A percentile compares a stretch with the other conserved stretches of the same genome.
These are phyloP conservation scores for Ruditapes philippinarum DNA, from an alignment of 1,140 invertebrate genomes.

Conservation along the genomic window DNA sequence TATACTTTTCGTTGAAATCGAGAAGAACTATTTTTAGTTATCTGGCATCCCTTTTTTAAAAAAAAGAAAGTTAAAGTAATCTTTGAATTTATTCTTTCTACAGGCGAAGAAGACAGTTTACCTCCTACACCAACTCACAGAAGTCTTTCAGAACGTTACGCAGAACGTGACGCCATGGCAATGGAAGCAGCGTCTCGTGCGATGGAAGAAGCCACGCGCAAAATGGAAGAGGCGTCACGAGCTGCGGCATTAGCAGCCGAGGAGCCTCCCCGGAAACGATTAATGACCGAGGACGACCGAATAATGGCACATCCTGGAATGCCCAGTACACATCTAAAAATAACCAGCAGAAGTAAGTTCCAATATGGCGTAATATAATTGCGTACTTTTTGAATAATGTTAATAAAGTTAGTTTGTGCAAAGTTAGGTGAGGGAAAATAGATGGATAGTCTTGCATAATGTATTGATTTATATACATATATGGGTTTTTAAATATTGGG, in stretches of 20 bases:
- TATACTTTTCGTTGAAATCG: too few species aligned
- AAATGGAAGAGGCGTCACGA: conserved; percentile 84
- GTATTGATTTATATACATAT: too few species aligned
- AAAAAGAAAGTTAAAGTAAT: too few species aligned
- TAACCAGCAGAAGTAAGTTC: conserved; percentile 94
- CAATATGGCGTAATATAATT: too few species aligned
- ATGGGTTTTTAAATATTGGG: background rate
- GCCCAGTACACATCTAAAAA: conserved; percentile 94
- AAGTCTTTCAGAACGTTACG: conserved; percentile 81
- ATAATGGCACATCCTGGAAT: conserved; percentile 86
- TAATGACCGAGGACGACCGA: conserved; percentile 86
- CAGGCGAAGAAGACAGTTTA: conserved; percentile 82
- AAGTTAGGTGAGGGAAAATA: too few species aligned
- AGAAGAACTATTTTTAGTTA: too few species aligned
- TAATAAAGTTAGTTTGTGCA: too few species aligned
- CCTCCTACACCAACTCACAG: conserved; percentile 79
- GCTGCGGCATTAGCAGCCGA: conserved; percentile 77
- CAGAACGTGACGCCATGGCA: conserved; percentile 85
- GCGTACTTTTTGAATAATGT: too few species aligned
- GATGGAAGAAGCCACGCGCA: conserved; percentile 85
- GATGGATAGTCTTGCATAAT: too few species aligned
- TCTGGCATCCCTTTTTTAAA: too few species aligned
- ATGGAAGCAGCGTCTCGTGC: conserved; percentile 86
- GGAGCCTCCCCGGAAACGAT: conserved; percentile 86
- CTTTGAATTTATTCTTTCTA: too few species aligned